These are phyloP conservation scores for Teinopalpus imperialis DNA, from an alignment of 2,888 invertebrate species.

Conservation along the genomic window DNA sequence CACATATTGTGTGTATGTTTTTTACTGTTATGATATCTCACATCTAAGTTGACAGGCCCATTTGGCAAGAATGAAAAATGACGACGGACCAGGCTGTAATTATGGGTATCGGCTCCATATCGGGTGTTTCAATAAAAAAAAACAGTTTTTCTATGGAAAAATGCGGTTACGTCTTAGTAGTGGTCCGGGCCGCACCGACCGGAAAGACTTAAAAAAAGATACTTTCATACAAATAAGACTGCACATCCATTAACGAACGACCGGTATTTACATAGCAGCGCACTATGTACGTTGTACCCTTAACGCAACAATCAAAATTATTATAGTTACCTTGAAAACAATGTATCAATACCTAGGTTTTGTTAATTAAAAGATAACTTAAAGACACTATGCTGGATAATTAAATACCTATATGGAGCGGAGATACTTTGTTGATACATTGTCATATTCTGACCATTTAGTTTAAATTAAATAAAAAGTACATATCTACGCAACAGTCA, in stretches of 20 bases:
- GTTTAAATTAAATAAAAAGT: too few relatives aligned
- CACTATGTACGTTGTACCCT: not conserved
- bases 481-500: too few relatives aligned
- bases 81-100: constrained; percentile 9
- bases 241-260: constrained; percentile 16
- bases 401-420: constrained; percentile 4
- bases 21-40: not conserved
- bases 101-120: constrained; percentile 21
- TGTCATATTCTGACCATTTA: too few relatives aligned
- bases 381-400: not conserved
- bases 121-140: constrained; percentile 18
- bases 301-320: constrained; percentile 13
- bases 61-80: constrained; percentile 18
- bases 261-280: constrained; percentile 12
- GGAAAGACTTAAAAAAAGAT: constrained; percentile 23
- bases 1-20: not conserved
- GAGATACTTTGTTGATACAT: too few relatives aligned
- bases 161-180: constrained; percentile 24
- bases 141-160: constrained; percentile 26
- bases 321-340: not conserved
- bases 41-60: not conserved
- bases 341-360: not conserved
- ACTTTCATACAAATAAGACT: constrained; percentile 24
- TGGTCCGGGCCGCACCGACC: constrained; percentile 15
- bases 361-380: not conserved